Conservation (phyloP, 37 sponge, comb jelly and placozoan species). For the Agelas oroides region DNA sequence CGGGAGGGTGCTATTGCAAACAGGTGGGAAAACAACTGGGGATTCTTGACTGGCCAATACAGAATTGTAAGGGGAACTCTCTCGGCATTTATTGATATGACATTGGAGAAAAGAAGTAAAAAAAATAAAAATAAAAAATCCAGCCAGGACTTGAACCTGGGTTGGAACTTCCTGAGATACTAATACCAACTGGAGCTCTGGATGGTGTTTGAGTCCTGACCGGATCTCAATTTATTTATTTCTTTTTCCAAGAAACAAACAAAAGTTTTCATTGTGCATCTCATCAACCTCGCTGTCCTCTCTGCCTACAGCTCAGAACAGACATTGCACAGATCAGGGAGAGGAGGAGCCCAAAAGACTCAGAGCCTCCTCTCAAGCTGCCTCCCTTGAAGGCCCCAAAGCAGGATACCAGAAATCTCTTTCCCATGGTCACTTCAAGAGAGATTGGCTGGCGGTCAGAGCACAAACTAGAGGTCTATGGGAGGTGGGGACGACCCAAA, state of each 20-base stretch:
- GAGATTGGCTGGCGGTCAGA: slow-evolving; percentile 87
- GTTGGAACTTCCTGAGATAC: no score
- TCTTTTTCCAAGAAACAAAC: no score
- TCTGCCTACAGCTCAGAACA: background rate
- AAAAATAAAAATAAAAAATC: no score
- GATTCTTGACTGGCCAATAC: slow-evolving; percentile 73
- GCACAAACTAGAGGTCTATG: slow-evolving; percentile 69
- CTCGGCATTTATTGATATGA: no score
- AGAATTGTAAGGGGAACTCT: slow-evolving; percentile 27
- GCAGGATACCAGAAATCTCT: slow-evolving; percentile 57
- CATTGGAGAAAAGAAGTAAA: no score
- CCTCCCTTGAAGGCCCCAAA: slow-evolving; percentile 63
- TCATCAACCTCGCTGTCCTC: no score
- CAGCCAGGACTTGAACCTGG: no score
- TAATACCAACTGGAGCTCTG: no score
- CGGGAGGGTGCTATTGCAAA: slow-evolving; percentile 58
- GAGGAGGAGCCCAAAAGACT: slow-evolving; percentile 1
- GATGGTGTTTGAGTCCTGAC: no score
- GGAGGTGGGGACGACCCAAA: slow-evolving; percentile 75
- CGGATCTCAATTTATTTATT: no score
- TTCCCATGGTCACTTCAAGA: slow-evolving; percentile 60
- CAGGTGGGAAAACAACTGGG: slow-evolving; percentile 76
- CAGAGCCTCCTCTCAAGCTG: slow-evolving; percentile 53
- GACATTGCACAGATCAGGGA: background rate
- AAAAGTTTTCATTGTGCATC: no score